Percentiles rank a stretch among this genome's conserved stretches.
Conservation (phyloP, 2,888 invertebrate species). For the Alviniconcha strummeri region DNA sequence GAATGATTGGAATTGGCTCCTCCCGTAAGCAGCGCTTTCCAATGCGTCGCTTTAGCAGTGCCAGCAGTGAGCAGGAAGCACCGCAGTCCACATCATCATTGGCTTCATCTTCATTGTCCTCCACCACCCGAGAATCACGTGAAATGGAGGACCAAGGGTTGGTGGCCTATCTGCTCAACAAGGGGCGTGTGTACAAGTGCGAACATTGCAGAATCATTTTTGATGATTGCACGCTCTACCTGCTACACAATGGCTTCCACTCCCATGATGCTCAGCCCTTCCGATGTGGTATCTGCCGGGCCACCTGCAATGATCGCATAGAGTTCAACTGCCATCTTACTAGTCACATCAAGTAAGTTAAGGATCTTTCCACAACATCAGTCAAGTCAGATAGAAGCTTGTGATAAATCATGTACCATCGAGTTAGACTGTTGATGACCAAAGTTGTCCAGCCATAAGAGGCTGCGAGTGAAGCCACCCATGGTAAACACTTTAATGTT, state of each 20-base stretch:
- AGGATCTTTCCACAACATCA: too few relatives aligned
- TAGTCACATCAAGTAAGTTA: conserved; percentile 64
- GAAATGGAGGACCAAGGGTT: conserved; percentile 57
- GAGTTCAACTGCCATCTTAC: conserved; percentile 69
- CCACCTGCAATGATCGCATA: conserved; percentile 61
- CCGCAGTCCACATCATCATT: conserved; percentile 45
- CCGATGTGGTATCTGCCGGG: conserved; percentile 64
- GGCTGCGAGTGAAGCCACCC: too few relatives aligned
- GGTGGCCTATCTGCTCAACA: conserved; percentile 59
- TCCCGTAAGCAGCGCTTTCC: conserved; percentile 67
- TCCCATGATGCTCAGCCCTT: conserved; percentile 65
- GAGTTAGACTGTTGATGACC: too few relatives aligned
- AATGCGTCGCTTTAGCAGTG: conserved; percentile 57
- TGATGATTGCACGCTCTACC: conserved; percentile 65
- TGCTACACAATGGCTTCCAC: conserved; percentile 68
- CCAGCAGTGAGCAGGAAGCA: conserved; percentile 52
- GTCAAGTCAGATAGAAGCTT: too few relatives aligned
- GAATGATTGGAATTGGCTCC: conserved; percentile 52
- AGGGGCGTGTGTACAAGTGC: conserved; percentile 64
- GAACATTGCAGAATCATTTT: conserved; percentile 68
- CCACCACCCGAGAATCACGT: conserved; percentile 38
- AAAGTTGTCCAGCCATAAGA: too few relatives aligned
- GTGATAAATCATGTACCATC: too few relatives aligned
- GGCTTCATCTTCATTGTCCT: conserved; percentile 39
- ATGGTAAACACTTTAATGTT: too few relatives aligned